Evolutionary conservation across 1,140 invertebrate species (phyloP), one percentile per base, ranked within the genome.

Genomic region (Drosophila pallidifrons): DNA sequence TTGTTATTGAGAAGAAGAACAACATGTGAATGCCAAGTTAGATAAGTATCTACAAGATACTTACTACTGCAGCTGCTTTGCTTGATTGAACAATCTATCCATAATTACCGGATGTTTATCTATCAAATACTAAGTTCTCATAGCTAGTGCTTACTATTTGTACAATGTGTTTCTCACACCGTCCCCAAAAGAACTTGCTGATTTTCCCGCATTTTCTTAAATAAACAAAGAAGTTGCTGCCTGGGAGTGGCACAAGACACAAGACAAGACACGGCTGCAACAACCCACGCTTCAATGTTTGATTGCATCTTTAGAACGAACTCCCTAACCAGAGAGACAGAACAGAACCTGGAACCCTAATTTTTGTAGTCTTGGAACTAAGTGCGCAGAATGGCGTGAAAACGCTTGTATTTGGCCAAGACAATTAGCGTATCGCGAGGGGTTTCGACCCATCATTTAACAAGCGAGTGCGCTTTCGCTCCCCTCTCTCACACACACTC

Each of bases 361-460:
- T 11, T n/a, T 49, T 45, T 11, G 38, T 11, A n/a, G 38, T 11
- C 8, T 15, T 38, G 38, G 66, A 32, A 51, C 46, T 43, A 82
- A 82, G 67, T 88, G 83, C 85, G 63, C 77, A 80, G 85, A 89
- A 88, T 83, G 83, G 83, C 85, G 83, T 88, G 83, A 88, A 88
- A 88, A 88, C 83, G 83, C 83, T 88, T 89, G 83, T 88, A 88
- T 64, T 88, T 89, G 75, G 83, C 85, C 82, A 79, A 82, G 80
- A 74, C 76, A 81, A 83, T 89, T 83, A 79, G 70, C 74, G 68
- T 79, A 63, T 60, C 47, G 52, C 15, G 57, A 11, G 46, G 25
- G 43, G 32, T 35, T 51, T 46, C 38, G 55, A 8, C 51, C 20
- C 32, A 77, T 69, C 67, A 77, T 82, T 87, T 87, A 87, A 88